Evolutionary conservation across 2,888 invertebrate genomes (phyloP), one percentile per base, ranked within the genome.

Genomic region (Cantharis nigra): DNA sequence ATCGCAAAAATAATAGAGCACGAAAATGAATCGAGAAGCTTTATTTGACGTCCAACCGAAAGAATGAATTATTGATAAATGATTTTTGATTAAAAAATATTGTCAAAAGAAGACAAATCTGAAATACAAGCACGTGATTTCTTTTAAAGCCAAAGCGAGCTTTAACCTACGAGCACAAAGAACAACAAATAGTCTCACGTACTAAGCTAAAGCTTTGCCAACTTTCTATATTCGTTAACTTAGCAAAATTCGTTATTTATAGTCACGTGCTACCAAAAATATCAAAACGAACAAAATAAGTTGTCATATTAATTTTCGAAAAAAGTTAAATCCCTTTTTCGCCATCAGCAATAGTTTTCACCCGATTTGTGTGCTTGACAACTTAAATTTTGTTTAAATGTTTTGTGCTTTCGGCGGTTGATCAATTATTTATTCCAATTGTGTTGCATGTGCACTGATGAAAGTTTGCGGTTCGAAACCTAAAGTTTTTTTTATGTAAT

Each of bases 131-230:
- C 69, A 74, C 74, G 74, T 74, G 74, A 74, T 28, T 28, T 28
- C 63, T 74, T 63, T 64, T 14, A 30, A 69, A 69, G 28, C 9
- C 33, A 62, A 69, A 62, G 28, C 26, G 63, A 23, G 63, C 69
- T 62, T 69, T 63, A 62, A 30, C 69, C 28, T 69, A 28, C 69
- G 74, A 74, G 49, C 63, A 74, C 74, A 74, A 74, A 74, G 74
- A 64, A 69, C 74, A 63, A 63, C 74, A 69, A 74, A 74, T 74
- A 74, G 69, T 69, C 69, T 74, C 74, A 69, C 69, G 69, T 74
- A 63, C 26, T 67, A 74, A 74, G 63, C 69, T 69, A 64, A 49
- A 69, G 63, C 69, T 65, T 74, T 69, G 28, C 63, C 74, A 74
- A 69, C 74, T 74, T 63, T 63, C 16, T 69, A 74, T 28, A 69